Evolutionary conservation across 2,888 invertebrate genomes (phyloP), one percentile per base, ranked within the genome.

Genomic region (Tolmerus cingulatus): DNA sequence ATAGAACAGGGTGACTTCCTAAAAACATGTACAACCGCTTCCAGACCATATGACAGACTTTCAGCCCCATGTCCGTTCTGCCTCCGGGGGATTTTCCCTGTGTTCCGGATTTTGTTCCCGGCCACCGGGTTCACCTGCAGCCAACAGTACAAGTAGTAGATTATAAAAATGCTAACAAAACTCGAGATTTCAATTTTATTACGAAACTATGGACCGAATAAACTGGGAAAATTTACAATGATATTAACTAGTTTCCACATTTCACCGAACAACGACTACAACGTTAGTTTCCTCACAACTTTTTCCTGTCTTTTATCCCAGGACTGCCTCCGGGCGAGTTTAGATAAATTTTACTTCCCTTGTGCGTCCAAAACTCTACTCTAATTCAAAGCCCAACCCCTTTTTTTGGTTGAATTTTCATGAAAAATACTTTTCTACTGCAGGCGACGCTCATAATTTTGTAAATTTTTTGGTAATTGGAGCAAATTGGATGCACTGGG

Each of bases 121-220:
- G 5, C 76, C 37, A 46, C 4, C 43, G 16, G 0, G 34, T 30
- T 57, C 76, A 37, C 76, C 34, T 82, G 27, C 37, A 37, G 57
- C 19, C 23, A 66, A 19, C n/a, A 82, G 34, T 19, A 82, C 16
- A 51, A 51, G 57, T 57, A 51, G 40, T 9, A 82, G 37, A 57
- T 57, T 82, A 66, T 82, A 57, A 82, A 82, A 82, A 82, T 82
- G 12, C 40, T 82, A 66, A 57, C 82, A 82, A 82, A 82, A 82
- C 57, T 66, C 19, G 66, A 66, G 82, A 82, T 57, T 57, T 82
- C 57, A 82, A 82, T 82, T 82, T 82, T 82, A 82, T 82, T 82
- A 57, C 82, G 30, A 82, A 82, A 82, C 37, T 82, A 82, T 82
- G 82, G n/a, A 82, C 82, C 57, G 34, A 82, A 82, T 40, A 82